Conservation (phyloP, 2,888 invertebrate species). For the Scrobipalpa costella region DNA sequence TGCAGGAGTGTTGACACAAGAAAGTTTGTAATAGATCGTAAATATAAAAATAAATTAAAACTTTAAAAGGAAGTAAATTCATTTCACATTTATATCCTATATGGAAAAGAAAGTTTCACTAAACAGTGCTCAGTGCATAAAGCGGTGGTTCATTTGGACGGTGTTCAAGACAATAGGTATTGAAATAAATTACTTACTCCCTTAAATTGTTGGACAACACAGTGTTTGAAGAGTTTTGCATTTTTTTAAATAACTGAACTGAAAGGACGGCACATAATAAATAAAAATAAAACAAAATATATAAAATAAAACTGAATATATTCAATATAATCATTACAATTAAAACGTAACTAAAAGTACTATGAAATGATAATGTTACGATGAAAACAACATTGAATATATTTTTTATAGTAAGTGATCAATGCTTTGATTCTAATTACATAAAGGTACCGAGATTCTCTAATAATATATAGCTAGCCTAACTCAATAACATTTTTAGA, state of each 20-base stretch:
- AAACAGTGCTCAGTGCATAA: slow-evolving; percentile 6
- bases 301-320: slow-evolving; percentile 81
- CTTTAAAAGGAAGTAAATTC: too few species aligned
- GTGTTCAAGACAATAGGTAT: neutral
- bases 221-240: slow-evolving; percentile 16
- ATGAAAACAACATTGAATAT: slow-evolving; percentile 49
- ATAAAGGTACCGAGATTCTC: slow-evolving; percentile 74
- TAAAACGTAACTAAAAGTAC: slow-evolving; percentile 71
- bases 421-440: slow-evolving; percentile 40
- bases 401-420: slow-evolving; percentile 32
- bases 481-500: slow-evolving; percentile 54
- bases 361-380: slow-evolving; percentile 52
- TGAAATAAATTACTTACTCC: slow-evolving; percentile 9
- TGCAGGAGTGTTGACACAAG: neutral
- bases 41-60: neutral
- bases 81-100: too few species aligned
- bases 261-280: slow-evolving; percentile 26
- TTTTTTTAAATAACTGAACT: slow-evolving; percentile 17
- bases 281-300: slow-evolving; percentile 72
- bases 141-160: slow-evolving; percentile 4
- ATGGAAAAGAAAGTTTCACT: too few species aligned
- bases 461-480: slow-evolving; percentile 51
- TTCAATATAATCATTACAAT: slow-evolving; percentile 74
- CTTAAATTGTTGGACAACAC: neutral
- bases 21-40: neutral